Percentiles rank a stretch among this genome's conserved stretches.
Conservation (phyloP, 2,888 invertebrate genomes). For the Stenodema calcarata region DNA sequence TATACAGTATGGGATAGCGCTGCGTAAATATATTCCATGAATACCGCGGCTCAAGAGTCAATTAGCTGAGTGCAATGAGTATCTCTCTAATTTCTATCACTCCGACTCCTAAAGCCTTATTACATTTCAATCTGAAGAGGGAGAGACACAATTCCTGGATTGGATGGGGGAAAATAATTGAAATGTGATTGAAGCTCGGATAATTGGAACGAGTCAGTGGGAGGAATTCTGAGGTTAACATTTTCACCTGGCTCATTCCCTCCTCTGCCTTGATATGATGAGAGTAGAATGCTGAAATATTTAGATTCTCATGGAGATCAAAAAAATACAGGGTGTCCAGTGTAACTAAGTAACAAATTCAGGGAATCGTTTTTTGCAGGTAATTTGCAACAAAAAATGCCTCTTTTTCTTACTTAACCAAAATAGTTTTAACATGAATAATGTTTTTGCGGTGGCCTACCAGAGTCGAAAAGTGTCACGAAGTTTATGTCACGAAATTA, state of each 20-base stretch:
- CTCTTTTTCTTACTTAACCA: too few relatives aligned
- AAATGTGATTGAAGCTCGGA: slow-evolving; percentile 28
- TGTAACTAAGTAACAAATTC: too few relatives aligned
- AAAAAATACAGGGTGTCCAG: too few relatives aligned
- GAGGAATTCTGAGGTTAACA: neutral
- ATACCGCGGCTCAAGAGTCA: too few relatives aligned
- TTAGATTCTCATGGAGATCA: neutral
- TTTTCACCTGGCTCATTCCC: neutral
- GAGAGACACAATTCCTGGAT: neutral
- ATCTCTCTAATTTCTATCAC: slow-evolving; percentile 30
- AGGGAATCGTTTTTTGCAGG: too few relatives aligned
- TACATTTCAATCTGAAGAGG: neutral
- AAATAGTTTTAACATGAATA: too few relatives aligned
- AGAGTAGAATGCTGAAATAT: neutral
- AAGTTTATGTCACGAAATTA: too few relatives aligned
- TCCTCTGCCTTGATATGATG: neutral
- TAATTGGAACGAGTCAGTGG: neutral
- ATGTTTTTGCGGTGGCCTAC: too few relatives aligned
- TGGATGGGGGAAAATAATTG: slow-evolving; percentile 5
- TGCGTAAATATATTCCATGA: too few relatives aligned
- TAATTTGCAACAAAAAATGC: too few relatives aligned
- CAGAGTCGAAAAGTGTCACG: too few relatives aligned
- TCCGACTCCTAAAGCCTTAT: slow-evolving; percentile 6
- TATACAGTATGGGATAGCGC: too few relatives aligned
- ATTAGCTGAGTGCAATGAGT: neutral